Evolutionary conservation across 2,888 invertebrate species (phyloP).

Genomic region (Cyrtodaria siliqua): DNA sequence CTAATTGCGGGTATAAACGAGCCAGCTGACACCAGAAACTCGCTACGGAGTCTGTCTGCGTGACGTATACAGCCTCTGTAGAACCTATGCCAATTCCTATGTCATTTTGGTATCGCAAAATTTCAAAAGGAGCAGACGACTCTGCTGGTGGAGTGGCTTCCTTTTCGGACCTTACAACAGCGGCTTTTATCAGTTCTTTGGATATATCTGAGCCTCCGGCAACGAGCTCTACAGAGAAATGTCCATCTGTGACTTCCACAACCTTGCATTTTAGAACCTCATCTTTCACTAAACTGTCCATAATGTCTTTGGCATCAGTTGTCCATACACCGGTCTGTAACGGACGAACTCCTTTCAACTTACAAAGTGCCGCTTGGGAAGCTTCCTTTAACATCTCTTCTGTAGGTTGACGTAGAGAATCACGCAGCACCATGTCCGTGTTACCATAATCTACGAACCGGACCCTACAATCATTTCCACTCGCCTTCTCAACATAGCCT

Average conservation of each 20-base stretch:
- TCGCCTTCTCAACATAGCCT: slow-evolving; percentile 87
- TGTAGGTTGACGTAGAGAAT: slow-evolving; percentile 59
- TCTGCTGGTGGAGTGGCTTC: slow-evolving; percentile 23
- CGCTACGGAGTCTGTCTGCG: slow-evolving; percentile 70
- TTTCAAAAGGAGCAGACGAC: not conserved
- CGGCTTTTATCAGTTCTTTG: slow-evolving; percentile 69
- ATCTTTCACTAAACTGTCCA: slow-evolving; percentile 73
- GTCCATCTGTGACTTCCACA: slow-evolving; percentile 46
- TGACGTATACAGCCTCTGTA: slow-evolving; percentile 62
- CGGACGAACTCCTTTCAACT: slow-evolving; percentile 68
- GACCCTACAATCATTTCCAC: slow-evolving; percentile 73
- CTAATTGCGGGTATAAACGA: slow-evolving; percentile 51
- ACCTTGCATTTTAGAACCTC: slow-evolving; percentile 70
- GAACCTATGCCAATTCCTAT: slow-evolving; percentile 35
- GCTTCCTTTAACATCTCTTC: slow-evolving; percentile 60
- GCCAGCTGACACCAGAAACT: slow-evolving; percentile 76
- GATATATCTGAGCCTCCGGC: slow-evolving; percentile 67
- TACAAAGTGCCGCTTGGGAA: slow-evolving; percentile 73
- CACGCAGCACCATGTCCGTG: slow-evolving; percentile 69
- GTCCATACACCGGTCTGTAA: slow-evolving; percentile 66
- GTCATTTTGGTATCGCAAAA: slow-evolving; percentile 22
- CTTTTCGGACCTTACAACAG: slow-evolving; percentile 63
- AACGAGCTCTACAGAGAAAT: slow-evolving; percentile 61
- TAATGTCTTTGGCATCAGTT: slow-evolving; percentile 71
- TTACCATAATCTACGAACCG: slow-evolving; percentile 83